A percentile compares a stretch with the other conserved stretches of the same genome.
These are phyloP conservation scores for Leptopilina drosophilae DNA, from an alignment of 2,888 invertebrate genomes.

Conservation along the genomic window DNA sequence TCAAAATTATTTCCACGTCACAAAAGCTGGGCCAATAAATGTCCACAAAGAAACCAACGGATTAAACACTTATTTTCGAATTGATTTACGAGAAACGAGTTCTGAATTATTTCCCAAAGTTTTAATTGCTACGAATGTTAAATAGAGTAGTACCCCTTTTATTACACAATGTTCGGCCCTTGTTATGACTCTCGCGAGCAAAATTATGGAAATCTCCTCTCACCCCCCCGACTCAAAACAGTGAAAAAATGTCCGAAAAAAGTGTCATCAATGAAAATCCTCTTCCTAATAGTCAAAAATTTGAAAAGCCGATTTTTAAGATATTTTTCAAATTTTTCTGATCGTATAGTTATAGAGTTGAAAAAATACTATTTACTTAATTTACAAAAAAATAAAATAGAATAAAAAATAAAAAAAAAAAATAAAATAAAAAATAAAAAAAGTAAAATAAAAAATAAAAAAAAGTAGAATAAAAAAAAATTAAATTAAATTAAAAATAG, in stretches of 20 bases:
- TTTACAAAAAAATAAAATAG: too few relatives aligned
- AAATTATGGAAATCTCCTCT: constrained; percentile 63
- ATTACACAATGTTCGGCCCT: constrained; percentile 57
- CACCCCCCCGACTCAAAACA: too few relatives aligned
- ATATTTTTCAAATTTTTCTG: too few relatives aligned
- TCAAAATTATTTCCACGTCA: constrained; percentile 55
- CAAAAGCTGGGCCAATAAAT: constrained; percentile 53
- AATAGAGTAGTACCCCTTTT: constrained; percentile 59
- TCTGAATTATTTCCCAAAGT: constrained; percentile 63
- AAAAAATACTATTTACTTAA: too few relatives aligned
- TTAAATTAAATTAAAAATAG: too few relatives aligned
- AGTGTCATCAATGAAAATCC: constrained; percentile 44
- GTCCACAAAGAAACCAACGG: constrained; percentile 55
- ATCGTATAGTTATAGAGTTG: too few relatives aligned
- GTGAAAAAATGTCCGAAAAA: too few relatives aligned
- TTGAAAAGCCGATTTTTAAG: too few relatives aligned
- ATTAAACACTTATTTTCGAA: constrained; percentile 64
- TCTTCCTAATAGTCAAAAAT: constrained; percentile 45
- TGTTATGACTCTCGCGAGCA: constrained; percentile 59
- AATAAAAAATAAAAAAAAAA: too few relatives aligned
- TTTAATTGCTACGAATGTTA: constrained; percentile 62
- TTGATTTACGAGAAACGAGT: constrained; percentile 63
- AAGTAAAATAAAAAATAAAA: too few relatives aligned
- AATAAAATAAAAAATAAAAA: too few relatives aligned
- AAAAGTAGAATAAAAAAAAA: too few relatives aligned